phyloP scores from a whole-genome alignment of 1,140 invertebrate species.

The Drosophila subpulchrella region DNA sequence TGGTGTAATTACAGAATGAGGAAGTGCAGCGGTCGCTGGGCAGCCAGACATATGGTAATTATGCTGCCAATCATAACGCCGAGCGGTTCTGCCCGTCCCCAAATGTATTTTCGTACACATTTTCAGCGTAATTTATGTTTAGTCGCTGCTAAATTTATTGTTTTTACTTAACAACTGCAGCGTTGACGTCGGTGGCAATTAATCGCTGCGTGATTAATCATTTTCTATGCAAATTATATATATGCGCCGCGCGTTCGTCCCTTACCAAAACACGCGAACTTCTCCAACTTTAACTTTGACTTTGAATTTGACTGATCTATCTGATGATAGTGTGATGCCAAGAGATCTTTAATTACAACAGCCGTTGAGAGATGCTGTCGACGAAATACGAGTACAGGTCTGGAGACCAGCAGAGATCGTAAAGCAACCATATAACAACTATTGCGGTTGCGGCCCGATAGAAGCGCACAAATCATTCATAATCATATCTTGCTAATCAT shows the following conservation, averaged over 20 bases:
- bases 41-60: conserved; percentile 26
- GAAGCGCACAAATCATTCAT: conserved; percentile 41
- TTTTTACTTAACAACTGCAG: conserved; percentile 44
- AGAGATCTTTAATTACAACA: conserved; percentile 47
- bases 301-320: conserved; percentile 7
- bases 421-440: not conserved
- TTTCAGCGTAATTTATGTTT: conserved; percentile 40
- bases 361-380: not conserved
- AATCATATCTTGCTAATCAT: conserved; percentile 45
- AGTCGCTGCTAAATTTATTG: conserved; percentile 34
- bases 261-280: conserved; percentile 26
- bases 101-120: conserved; percentile 27
- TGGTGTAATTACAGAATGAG: conserved; percentile 48
- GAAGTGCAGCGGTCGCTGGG: conserved; percentile 41
- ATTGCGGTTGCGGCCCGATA: not conserved
- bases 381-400: conserved; percentile 24
- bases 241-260: not conserved
- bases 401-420: conserved; percentile 7
- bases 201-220: conserved; percentile 53
- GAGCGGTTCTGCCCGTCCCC: conserved; percentile 6
- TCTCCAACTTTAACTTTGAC: conserved; percentile 3
- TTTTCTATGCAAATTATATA: conserved; percentile 60
- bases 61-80: conserved; percentile 51
- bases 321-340: not conserved
- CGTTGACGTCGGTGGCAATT: conserved; percentile 31